Evolutionary conservation across 2,888 invertebrate species (phyloP), one percentile per base, ranked within the genome.

Genomic region (Pyrgus malvae): DNA sequence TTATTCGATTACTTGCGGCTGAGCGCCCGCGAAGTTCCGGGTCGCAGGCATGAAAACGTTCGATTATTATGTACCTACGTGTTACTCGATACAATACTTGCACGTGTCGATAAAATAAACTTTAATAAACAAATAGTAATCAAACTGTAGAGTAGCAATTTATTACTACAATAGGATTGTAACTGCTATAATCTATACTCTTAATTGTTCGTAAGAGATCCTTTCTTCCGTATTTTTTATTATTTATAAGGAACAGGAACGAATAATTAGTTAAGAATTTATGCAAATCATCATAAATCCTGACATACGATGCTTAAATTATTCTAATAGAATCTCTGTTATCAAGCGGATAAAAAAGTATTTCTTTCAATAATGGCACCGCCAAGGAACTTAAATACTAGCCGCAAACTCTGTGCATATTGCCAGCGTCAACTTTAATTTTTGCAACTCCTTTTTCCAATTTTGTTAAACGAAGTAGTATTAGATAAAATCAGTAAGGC

Each of bases 21-120:
- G 21, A 42, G 48, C 44, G 45, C 55, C 46, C 42, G 25, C 29
- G 3, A 9, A 56, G 55, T 61, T 60, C 60, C 57, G 60, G 51
- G 60, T 50, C 40, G 37, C 27, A 7, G 33, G 8, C 11, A 40
- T 19, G 16, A n/a, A 25, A 48, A 12, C 38, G 12, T 19, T 40
- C 48, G 29, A 40, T 40, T 25, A 16, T 16, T 35, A 48, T 35
- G 23, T 35, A 23, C 21, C 33, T 21, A 48, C 48, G 48, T 31
- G 29, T 19, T 11, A 14, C 14, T 48, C 8, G 17, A 11, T 29
- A 29, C 3, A 27, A 48, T 40, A 27, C 19, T 14, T 9, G 27
- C 38, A 40, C 40, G 40, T 29, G 2, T 48, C 12, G 19, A 27
- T 14, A 38, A 25, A 29, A 21, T 31, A 9, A 38, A n/a, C n/a